These are phyloP conservation scores for Akabosia matsudoensis DNA, from an alignment of 1,140 invertebrate genomes.

Conservation along the genomic window DNA sequence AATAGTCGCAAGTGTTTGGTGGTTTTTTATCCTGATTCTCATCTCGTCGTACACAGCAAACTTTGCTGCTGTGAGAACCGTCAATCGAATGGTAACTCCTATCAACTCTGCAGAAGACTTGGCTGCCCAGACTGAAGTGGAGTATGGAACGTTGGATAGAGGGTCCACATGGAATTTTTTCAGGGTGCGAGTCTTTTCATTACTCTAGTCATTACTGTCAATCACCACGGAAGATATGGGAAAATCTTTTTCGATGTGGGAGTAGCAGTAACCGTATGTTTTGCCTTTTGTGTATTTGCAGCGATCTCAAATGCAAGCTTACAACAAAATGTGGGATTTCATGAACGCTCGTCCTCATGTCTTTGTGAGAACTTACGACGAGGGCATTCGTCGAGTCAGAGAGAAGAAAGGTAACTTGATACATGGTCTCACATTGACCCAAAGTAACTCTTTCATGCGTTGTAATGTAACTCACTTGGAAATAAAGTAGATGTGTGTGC, in stretches of 20 bases:
- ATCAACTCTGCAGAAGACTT: conserved; percentile 91
- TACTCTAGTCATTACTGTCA: conserved; percentile 84
- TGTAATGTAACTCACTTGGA: neutral
- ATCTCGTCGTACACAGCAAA: conserved; percentile 98
- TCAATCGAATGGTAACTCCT: too few species aligned
- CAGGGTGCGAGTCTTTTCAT: too few species aligned
- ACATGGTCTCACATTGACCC: too few species aligned
- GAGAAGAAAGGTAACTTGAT: conserved; percentile 72
- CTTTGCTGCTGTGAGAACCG: conserved; percentile 91
- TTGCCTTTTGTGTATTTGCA: conserved; percentile 54
- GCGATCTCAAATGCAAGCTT: conserved; percentile 84
- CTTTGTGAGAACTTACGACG: conserved; percentile 76
- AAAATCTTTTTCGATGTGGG: too few species aligned
- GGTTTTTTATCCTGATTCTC: too few species aligned
- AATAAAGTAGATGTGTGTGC: too few species aligned
- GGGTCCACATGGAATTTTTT: conserved; percentile 93
- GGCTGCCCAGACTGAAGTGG: conserved; percentile 89
- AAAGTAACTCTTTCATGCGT: too few species aligned
- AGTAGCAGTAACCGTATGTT: neutral
- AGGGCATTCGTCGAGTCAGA: conserved; percentile 76
- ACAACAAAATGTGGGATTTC: conserved; percentile 93
- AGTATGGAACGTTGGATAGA: conserved; percentile 81
- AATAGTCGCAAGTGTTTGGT: conserved; percentile 90
- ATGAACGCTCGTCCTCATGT: conserved; percentile 82
- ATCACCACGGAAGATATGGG: conserved; percentile 94